Evolutionary conservation across 1,140 invertebrate species (phyloP).

Genomic region (Nixonia krombeini): DNA sequence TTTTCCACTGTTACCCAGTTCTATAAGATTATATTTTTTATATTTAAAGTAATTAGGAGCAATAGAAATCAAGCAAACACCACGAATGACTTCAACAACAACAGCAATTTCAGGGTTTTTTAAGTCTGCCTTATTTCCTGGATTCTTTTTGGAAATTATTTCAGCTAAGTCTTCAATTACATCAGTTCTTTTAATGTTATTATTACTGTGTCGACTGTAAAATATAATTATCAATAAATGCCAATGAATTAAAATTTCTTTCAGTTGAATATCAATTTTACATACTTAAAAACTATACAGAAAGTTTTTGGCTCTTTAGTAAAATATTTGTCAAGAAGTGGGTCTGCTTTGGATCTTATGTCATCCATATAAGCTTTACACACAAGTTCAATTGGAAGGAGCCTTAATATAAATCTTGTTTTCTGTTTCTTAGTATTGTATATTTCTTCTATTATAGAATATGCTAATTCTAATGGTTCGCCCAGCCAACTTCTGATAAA

Average conservation of each 20-base stretch:
- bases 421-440: constrained; percentile 77
- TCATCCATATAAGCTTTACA: constrained; percentile 85
- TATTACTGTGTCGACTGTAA: constrained; percentile 81
- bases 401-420: constrained; percentile 81
- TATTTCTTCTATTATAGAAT: constrained; percentile 82
- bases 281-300: constrained; percentile 82
- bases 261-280: neutral
- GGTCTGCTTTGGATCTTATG: constrained; percentile 77
- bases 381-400: constrained; percentile 85
- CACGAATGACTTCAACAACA: constrained; percentile 83
- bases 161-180: constrained; percentile 81
- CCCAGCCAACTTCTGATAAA: constrained; percentile 86
- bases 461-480: constrained; percentile 80
- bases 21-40: constrained; percentile 80
- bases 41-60: constrained; percentile 77
- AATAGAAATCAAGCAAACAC: constrained; percentile 77
- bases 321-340: constrained; percentile 83
- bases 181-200: constrained; percentile 77
- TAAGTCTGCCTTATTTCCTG: constrained; percentile 82
- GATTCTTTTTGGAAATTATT: constrained; percentile 77
- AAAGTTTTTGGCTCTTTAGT: constrained; percentile 80
- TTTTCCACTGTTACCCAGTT: constrained; percentile 63
- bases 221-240: neutral
- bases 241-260: constrained; percentile 5
- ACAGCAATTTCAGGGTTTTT: constrained; percentile 82